Evolutionary conservation across 2,888 invertebrate genomes (phyloP).

Genomic region (Drymonia ruficornis): DNA sequence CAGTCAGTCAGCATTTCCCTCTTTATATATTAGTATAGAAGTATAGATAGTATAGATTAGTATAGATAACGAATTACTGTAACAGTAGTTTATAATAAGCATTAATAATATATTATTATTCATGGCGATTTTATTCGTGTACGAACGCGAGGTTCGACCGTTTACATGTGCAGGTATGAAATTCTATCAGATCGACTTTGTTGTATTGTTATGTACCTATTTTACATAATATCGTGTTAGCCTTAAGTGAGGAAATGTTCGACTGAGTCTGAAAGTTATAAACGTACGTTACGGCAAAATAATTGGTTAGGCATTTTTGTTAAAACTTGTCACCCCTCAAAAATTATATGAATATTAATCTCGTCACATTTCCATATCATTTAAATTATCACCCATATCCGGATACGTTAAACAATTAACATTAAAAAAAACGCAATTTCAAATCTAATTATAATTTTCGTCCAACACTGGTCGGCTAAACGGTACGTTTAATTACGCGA

Average conservation of each 20-base stretch:
- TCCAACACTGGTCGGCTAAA: constrained; percentile 58
- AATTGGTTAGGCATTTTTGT: too few relatives aligned
- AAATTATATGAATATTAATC: neutral
- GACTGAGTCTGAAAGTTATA: too few relatives aligned
- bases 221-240: neutral
- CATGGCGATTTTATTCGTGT: constrained; percentile 54
- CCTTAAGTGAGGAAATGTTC: too few relatives aligned
- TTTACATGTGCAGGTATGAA: constrained; percentile 46
- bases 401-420: constrained; percentile 10
- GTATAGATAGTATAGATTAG: too few relatives aligned
- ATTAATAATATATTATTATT: constrained; percentile 57
- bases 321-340: too few relatives aligned
- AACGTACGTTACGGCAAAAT: too few relatives aligned
- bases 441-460: constrained; percentile 12
- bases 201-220: neutral
- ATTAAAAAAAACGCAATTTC: constrained; percentile 6
- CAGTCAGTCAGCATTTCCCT: too few relatives aligned
- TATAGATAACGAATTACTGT: constrained; percentile 46
- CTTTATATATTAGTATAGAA: too few relatives aligned
- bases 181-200: neutral
- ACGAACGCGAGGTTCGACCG: constrained; percentile 51
- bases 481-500: constrained; percentile 75
- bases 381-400: neutral
- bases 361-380: neutral
- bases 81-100: constrained; percentile 43